These are phyloP conservation scores for Phrynocephalus vlangalii DNA, from an alignment of 2,797 vertebrate genomes.

Conservation along the genomic window DNA sequence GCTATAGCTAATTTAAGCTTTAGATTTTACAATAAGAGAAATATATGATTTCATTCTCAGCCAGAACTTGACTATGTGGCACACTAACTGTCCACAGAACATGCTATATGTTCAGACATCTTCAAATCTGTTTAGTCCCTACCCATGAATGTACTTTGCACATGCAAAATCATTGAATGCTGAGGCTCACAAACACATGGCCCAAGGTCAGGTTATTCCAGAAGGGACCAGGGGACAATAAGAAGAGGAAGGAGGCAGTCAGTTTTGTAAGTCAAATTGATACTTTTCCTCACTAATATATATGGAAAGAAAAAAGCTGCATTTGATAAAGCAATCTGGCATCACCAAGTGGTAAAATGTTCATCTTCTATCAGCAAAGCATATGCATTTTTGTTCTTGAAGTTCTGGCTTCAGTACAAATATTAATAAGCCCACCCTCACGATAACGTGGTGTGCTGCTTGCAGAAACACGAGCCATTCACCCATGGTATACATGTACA, in stretches of 20 bases:
- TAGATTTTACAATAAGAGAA: too few relatives aligned
- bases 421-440: neutral
- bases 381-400: neutral
- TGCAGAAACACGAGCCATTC: neutral
- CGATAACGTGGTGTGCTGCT: too few relatives aligned
- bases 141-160: neutral
- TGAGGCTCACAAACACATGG: neutral
- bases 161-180: neutral
- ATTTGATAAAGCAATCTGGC: slow-evolving; percentile 49
- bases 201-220: neutral
- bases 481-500: neutral
- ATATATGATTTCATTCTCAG: too few relatives aligned
- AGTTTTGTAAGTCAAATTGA: neutral
- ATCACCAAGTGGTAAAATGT: slow-evolving; percentile 65
- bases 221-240: neutral
- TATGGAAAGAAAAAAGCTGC: neutral
- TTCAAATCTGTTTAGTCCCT: neutral
- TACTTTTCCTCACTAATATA: neutral
- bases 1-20: too few relatives aligned
- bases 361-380: slow-evolving; percentile 40
- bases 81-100: too few relatives aligned
- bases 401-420: neutral
- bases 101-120: too few relatives aligned
- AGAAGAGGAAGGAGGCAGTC: neutral
- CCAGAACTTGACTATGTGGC: too few relatives aligned